Evolutionary conservation across 2,797 vertebrate species (phyloP), one percentile per base, ranked within the genome.

Genomic region (Micromesistius poutassou): DNA sequence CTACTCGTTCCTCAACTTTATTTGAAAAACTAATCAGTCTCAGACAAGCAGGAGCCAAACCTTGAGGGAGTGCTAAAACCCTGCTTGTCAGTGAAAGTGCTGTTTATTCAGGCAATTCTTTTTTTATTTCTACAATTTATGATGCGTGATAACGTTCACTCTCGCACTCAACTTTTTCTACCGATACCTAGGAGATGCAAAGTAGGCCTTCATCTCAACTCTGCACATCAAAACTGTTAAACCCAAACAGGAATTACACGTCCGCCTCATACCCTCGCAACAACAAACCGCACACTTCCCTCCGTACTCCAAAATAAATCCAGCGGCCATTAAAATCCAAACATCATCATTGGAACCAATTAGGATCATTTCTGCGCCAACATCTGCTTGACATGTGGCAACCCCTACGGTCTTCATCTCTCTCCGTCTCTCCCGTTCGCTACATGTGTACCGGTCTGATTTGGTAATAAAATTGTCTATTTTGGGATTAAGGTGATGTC

Each of bases 331-430:
- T 85, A 84, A 80, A 91, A 89, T 88, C 84, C 89, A 84, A 91
- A 83, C 31, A 85, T 77, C 91, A 90, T 92, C 93, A 93, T 93
- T 92, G 89, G 87, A 93, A 91, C 91, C 92, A 88, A 93, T 94
- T 93, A 94, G 90, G 91, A 90, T 91, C 88, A 93, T 83, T 79
- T 88, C 87, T 80, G 74, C 78, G 80, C 88, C 91, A 92, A 92
- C 91, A 78, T 85, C 79, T 80, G 80, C 78, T 75, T 89, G 91
- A 89, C 87, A 85, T 83, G 83, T 83, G 80, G 81, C 77, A 81
- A 72, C 77, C 72, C 77, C 82, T 72, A 74, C 78, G 76, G 83
- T 80, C 84, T 89, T 30, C 79, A 73, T 82, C 83, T 86, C 73
- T 55, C 77, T 87, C 87, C 30, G 12, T 25, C 55, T 62, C 55